Evolutionary conservation across 2,888 invertebrate genomes (phyloP), one percentile per base, ranked within the genome.

Genomic region (Dichetophora obliterata): DNA sequence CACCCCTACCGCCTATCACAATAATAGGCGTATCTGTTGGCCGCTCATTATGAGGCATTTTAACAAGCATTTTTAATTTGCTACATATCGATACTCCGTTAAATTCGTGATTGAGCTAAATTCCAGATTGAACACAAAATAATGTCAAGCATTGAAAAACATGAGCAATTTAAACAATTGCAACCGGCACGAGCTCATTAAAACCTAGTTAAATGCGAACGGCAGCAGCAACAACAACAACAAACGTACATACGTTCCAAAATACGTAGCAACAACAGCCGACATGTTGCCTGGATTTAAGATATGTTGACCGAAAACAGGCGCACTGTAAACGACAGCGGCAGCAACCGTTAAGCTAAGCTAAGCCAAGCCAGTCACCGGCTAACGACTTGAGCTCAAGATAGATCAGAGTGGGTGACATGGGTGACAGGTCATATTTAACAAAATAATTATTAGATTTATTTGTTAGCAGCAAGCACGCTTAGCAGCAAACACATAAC

Each of bases 161-260:
- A 80, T 76, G 79, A 79, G 78, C 77, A 77, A 68, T 75, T 73
- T 63, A 43, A 78, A 78, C 79, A 84, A 84, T 86, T 86, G 84
- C 82, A 84, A 84, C 84, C 85, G 86, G 86, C 87, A 86, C 87
- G 86, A 86, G 86, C 86, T 86, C 87, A 86, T 86, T 86, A 86
- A 86, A 84, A 82, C 82, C 85, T 85, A 86, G 86, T 86, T 86
- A 86, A 86, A 86, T 86, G 85, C 87, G 84, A 83, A 66, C 43
- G 27, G 19, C 37, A 48, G 31, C 27, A 52, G 5, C 31, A 34
- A 31, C 31, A 34, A 66, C 22, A 34, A 43, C n/a, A 65, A 5
- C 24, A 22, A 48, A 43, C 43, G 6, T 6, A 43, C 14, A 43
- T 11, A 43, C 43, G 43, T 43, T 43, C 14, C 43, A 43, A 43